Base-by-base conservation (phyloP, 2,113 vertebrate species). In the Chaetops frenatus region DNA sequence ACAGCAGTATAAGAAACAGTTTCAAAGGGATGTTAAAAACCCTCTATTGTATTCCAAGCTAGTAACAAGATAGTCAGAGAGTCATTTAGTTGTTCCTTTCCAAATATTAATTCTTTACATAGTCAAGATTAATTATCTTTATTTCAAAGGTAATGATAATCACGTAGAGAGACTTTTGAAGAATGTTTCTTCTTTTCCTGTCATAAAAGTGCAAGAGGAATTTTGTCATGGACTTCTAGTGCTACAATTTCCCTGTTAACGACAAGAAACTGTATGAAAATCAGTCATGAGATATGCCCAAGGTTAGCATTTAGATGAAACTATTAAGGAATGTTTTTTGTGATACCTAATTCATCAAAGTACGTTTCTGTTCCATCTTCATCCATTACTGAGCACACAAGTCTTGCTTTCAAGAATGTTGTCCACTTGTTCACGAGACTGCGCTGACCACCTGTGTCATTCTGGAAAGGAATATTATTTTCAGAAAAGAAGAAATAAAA, bases 391-490 rank as follows among this genome's bases (percentile, higher is more conserved):
- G 99, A 99, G 90, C 99, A 99, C 67, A 99, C 99, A 94, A 99
- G 98, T 85, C 99, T 96, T 8, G 99, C 99, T 95, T 99, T 99
- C 31, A 99, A 97, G 96, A 99, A 99, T 1, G 99, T 99, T 42
- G 99, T 99, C 99, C 99, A 99, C 74, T 99, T 99, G 97, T 99
- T 99, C 74, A 99, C 99, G 4, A 99, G 98, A 90, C 99, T 99
- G 29, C 99, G 98, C 90, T 99, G 99, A 29, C 99, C 99, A n/a
- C 99, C 99, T 3, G 98, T 98, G 96, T 99, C 99, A 87, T 98
- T 99, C 99, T 99, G 97, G 51, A 98, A 98, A 61, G 45, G 42
- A 93, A 64, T 27, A 74, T 47, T 6, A 23, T 70, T 88, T 96
- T 96, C 44, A 92, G 42, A 94, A 97, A 96, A 88, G 58, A 69